Evolutionary conservation across 1,140 invertebrate genomes (phyloP), one percentile per base, ranked within the genome.

Genomic region (Cotesia glomerata): DNA sequence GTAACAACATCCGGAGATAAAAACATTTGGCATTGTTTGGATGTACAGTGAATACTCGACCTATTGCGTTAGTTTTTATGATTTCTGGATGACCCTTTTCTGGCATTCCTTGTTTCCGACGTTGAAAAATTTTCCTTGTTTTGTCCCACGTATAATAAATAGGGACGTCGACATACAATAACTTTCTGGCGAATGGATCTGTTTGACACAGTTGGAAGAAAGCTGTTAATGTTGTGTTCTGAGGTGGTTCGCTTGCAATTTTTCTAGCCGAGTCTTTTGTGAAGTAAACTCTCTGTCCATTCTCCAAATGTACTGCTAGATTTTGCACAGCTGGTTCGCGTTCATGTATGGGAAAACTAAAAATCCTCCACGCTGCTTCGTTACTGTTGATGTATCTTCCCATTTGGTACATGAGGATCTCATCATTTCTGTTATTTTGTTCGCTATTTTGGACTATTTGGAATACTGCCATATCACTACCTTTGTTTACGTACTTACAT

Each of bases 311-410:
- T 11, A 88, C 79, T 8, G 79, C 82, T 45, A 88, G 81, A 54
- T 88, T 82, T 7, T 82, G 59, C 26, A 86, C 83, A 35, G 85
- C 71, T 68, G 88, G 87, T 72, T 77, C 73, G 76, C 82, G 74
- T 65, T 88, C 82, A 76, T 87, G 81, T 51, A 87, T 81, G 9
- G 77, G 66, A 77, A 88, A 88, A 73, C 75, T 79, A 34, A 86
- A 84, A 26, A 88, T 81, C 34, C 87, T 75, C 86, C 86, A 88
- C 68, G 85, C 69, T 51, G 86, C 83, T 83, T 89, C 86, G 65
- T 79, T 79, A 69, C 80, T 81, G 68, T 81, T 85, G 68, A 69
- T 64, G 67, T 52, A 71, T 14, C 68, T 26, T 71, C 75, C 68
- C 2, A 81, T 74, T 77, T 88, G 81, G 76, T 78, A 87, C 49